A percentile compares a stretch with the other conserved stretches of the same genome.
phyloP scores from a whole-genome alignment of 2,888 invertebrate species.

The Sarcophaga subvicina region DNA sequence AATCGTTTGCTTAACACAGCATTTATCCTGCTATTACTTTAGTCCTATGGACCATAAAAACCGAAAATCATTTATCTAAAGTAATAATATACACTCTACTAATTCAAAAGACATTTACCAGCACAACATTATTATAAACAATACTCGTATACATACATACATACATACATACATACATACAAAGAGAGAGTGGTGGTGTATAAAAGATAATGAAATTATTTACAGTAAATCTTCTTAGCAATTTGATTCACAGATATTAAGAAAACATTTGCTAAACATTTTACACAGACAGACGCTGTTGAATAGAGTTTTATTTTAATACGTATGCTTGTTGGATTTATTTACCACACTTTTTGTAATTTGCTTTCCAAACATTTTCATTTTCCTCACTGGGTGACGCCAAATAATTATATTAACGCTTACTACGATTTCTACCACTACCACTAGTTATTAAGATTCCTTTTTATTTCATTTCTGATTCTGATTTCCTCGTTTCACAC shows the following conservation, averaged over 20 bases:
- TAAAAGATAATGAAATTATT: not conserved
- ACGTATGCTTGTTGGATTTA: no score
- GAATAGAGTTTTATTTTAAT: not conserved
- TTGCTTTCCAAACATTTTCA: slow-evolving; percentile 55
- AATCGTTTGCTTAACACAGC: not conserved
- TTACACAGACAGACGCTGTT: not conserved
- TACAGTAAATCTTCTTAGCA: not conserved
- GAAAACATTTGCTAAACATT: not conserved
- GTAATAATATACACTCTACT: no score
- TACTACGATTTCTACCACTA: no score
- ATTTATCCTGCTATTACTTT: not conserved
- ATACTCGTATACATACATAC: no score
- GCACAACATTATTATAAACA: no score
- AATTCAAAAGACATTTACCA: no score
- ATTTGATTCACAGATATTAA: not conserved
- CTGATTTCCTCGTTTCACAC: not conserved
- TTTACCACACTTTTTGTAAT: not conserved
- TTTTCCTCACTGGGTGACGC: slow-evolving; percentile 13
- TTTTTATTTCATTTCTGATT: not conserved
- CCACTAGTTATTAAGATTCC: no score
- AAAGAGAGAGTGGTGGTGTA: not conserved
- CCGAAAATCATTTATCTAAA: no score
- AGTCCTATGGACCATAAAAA: no score
- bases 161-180: no score
- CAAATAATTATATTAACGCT: not conserved